These are phyloP conservation scores for Drosophila monieri DNA, from an alignment of 2,888 invertebrate genomes.

Conservation along the genomic window DNA sequence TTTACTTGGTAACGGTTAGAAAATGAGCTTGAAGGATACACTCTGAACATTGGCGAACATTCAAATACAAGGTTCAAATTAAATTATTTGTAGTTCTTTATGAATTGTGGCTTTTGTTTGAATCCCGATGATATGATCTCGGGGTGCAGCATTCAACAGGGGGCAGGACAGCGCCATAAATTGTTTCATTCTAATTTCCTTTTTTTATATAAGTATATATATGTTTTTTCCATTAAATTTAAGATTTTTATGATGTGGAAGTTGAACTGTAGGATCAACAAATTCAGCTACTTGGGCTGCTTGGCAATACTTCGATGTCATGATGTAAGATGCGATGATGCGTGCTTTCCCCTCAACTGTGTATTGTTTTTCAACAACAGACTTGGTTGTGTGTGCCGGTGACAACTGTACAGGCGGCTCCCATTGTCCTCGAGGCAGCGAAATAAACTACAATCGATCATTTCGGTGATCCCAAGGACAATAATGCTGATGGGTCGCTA, in stretches of 20 bases:
- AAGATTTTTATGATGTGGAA: slow-evolving; percentile 58
- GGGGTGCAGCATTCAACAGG: slow-evolving; percentile 45
- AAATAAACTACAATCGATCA: slow-evolving; percentile 57
- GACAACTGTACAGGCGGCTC: slow-evolving; percentile 41
- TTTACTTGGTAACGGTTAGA: slow-evolving; percentile 46
- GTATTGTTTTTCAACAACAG: slow-evolving; percentile 61
- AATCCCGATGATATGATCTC: slow-evolving; percentile 46
- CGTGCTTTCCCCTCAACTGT: slow-evolving; percentile 41
- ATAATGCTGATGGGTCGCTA: slow-evolving; percentile 75
- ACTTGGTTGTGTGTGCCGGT: slow-evolving; percentile 60
- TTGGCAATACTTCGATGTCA: slow-evolving; percentile 70
- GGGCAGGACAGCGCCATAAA: slow-evolving; percentile 50
- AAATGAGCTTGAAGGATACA: slow-evolving; percentile 44
- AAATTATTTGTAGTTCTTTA: slow-evolving; percentile 46
- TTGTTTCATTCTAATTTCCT: slow-evolving; percentile 71
- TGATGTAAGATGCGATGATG: slow-evolving; percentile 18
- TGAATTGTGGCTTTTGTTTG: slow-evolving; percentile 24
- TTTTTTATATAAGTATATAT: slow-evolving; percentile 41
- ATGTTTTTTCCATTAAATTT: slow-evolving; percentile 41
- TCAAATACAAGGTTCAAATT: slow-evolving; percentile 62
- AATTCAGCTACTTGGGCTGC: slow-evolving; percentile 72
- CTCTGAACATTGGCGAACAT: slow-evolving; percentile 59
- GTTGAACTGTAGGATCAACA: slow-evolving; percentile 60
- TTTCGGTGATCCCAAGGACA: slow-evolving; percentile 73
- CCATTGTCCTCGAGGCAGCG: slow-evolving; percentile 65